Percentiles rank a stretch among this genome's conserved stretches.
These are phyloP conservation scores for Lypha dubia DNA, from an alignment of 2,888 invertebrate genomes.

Conservation along the genomic window DNA sequence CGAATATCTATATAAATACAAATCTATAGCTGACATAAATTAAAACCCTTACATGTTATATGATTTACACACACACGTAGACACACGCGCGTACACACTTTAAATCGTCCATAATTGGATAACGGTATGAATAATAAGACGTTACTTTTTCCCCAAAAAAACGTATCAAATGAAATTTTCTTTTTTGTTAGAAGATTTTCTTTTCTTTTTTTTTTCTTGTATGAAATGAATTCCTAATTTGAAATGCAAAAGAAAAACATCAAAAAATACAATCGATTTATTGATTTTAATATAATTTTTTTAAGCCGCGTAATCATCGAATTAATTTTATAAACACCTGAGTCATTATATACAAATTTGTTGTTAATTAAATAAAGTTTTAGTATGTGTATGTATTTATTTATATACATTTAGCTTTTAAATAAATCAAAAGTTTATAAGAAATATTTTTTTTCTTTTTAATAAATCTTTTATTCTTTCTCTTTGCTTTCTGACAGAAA, in stretches of 20 bases:
- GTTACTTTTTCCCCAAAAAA: conserved; percentile 31
- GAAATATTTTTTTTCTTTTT: conserved; percentile 6
- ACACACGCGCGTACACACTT: background rate
- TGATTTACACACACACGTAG: background rate
- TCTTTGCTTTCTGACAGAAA: conserved; percentile 86
- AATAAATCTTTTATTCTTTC: conserved; percentile 40
- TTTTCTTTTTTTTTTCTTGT: too few relatives aligned
- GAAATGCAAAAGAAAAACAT: background rate
- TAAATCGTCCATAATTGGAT: background rate
- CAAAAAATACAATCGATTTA: background rate
- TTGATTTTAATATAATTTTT: conserved; percentile 25
- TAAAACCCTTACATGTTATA: conserved; percentile 17
- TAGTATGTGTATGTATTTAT: background rate
- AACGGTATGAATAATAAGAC: conserved; percentile 4
- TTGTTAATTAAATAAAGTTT: conserved; percentile 23
- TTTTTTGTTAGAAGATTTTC: conserved; percentile 6
- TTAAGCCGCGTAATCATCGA: conserved; percentile 1
- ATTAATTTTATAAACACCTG: conserved; percentile 23
- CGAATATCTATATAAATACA: background rate
- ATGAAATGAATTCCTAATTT: background rate
- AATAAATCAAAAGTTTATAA: background rate
- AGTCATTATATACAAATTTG: conserved; percentile 30
- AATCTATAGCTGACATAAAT: background rate
- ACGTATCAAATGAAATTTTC: conserved; percentile 5
- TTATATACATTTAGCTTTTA: background rate